phyloP scores from a whole-genome alignment of 53 echinoderm and acorn worm species.

The Zoroaster sp. region DNA sequence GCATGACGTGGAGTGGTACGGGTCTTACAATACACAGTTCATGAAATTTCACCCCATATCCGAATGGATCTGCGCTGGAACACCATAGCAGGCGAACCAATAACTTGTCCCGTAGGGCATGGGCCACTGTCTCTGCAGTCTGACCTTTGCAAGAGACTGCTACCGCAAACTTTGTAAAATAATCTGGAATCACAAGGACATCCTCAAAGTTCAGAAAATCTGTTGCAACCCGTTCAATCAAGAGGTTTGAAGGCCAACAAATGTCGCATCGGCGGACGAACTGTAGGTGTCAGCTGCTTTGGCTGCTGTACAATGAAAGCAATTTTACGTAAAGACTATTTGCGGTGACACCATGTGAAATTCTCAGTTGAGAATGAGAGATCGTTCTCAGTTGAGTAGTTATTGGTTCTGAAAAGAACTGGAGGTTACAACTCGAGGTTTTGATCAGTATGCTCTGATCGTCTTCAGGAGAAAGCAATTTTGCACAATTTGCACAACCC shows the following conservation, averaged over 20 bases:
- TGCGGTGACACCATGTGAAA: too few relatives aligned
- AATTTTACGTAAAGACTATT: conserved; percentile 49
- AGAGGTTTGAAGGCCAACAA: conserved; percentile 46
- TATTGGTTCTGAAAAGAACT: too few relatives aligned
- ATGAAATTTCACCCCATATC: conserved; percentile 83
- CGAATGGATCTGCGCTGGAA: conserved; percentile 65
- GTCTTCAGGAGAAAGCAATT: too few relatives aligned
- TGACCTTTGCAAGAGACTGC: conserved; percentile 69
- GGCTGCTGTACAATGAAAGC: conserved; percentile 53
- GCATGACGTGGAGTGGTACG: conserved; percentile 8
- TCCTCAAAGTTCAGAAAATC: conserved; percentile 67
- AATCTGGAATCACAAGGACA: conserved; percentile 70
- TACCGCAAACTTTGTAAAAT: conserved; percentile 70
- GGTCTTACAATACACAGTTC: conserved; percentile 44
- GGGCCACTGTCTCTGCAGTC: conserved; percentile 69
- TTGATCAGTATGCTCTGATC: too few relatives aligned
- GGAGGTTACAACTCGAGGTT: too few relatives aligned
- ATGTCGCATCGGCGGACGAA: conserved; percentile 28
- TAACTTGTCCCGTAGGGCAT: conserved; percentile 47
- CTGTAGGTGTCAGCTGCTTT: conserved; percentile 45
- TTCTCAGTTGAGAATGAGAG: conserved; percentile 16
- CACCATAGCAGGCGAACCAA: conserved; percentile 76
- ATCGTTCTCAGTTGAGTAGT: too few relatives aligned
- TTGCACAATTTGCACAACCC: too few relatives aligned
- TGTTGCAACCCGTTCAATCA: conserved; percentile 65